Conservation (phyloP, 2,888 invertebrate species). For the Stenchaetothrips biformis region DNA sequence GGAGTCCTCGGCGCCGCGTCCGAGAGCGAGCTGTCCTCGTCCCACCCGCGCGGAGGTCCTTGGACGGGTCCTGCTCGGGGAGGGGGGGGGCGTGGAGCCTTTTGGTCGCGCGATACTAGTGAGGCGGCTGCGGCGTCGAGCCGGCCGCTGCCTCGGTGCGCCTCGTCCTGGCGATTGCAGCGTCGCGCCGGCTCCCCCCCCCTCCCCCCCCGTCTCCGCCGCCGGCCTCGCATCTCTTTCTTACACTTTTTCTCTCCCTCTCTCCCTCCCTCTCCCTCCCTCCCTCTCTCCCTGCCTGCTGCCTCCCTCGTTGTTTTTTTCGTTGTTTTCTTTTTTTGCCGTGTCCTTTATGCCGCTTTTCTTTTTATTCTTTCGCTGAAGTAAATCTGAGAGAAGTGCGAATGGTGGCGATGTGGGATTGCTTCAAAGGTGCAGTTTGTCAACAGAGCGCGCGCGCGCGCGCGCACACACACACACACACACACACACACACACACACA, state of each 20-base stretch:
- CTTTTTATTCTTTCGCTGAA: not conserved
- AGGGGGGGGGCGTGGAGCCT: not conserved
- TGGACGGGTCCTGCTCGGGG: not conserved
- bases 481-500: not conserved
- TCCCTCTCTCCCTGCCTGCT: not conserved
- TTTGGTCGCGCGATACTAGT: not conserved
- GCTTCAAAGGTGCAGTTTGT: constrained; percentile 19
- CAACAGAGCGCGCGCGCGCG: constrained; percentile 1
- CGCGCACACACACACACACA: too few species aligned
- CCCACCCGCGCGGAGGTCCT: too few species aligned
- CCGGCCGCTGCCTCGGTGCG: too few species aligned
- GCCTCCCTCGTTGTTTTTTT: not conserved
- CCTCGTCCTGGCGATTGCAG: too few species aligned
- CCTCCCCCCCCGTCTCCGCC: too few species aligned
- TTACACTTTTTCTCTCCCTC: too few species aligned
- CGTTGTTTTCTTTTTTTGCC: not conserved
- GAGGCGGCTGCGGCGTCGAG: constrained; percentile 7
- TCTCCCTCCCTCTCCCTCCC: too few species aligned
- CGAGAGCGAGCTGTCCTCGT: not conserved
- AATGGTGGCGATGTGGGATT: constrained; percentile 14
- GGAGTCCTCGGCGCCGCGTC: not conserved
- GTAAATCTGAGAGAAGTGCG: constrained; percentile 18
- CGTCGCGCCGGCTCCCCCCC: too few species aligned
- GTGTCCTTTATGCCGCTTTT: not conserved
- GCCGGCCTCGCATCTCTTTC: too few species aligned